Evolutionary conservation across 2,797 vertebrate species (phyloP), one percentile per base, ranked within the genome.

Genomic region (Chrysocyon brachyurus): DNA sequence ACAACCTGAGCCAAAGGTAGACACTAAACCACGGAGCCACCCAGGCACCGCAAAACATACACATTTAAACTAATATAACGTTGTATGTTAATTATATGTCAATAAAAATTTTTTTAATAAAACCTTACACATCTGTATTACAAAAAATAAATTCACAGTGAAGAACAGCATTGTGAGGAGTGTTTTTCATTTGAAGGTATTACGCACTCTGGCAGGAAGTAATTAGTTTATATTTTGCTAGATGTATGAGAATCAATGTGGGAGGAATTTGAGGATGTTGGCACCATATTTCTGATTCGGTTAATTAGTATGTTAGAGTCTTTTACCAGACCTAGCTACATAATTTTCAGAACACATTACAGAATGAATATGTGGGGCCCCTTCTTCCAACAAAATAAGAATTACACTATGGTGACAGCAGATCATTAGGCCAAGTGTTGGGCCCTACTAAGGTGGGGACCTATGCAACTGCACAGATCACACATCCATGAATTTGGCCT

Each of bases 311-410:
- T 66, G 49, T 83, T 36, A 33, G 88, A 19, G 52, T 92, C 36
- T 66, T 26, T 84, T 52, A 40, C 24, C 14, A 26, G 68, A 16
- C 59, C 24, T 28, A 57, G 36, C 28, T 68, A 52, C 24, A 19
- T 61, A 21, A 68, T 26, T 88, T 57, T 46, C 28, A 46, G 36
- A 46, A 70, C 11, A n/a, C 26, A 36, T 31, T 26, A 1, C 11
- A 68, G 54, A 77, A 78, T n/a, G 78, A 82, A 87, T 92, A 40
- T 26, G 5, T 61, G 36, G 16, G 24, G 15, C 22, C 24, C 31
- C 40, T 52, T 89, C 85, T 84, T 78, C 66, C 73, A 56, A 87
- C 72, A 57, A 57, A 21, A 57, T 19, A n/a, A 89, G 26, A 82
- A 83, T 89, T 68, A 82, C 21, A 73, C n/a, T 24, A 59, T 68